Conservation (phyloP, 2,113 vertebrate species). For the Odocoileus virginianus region DNA sequence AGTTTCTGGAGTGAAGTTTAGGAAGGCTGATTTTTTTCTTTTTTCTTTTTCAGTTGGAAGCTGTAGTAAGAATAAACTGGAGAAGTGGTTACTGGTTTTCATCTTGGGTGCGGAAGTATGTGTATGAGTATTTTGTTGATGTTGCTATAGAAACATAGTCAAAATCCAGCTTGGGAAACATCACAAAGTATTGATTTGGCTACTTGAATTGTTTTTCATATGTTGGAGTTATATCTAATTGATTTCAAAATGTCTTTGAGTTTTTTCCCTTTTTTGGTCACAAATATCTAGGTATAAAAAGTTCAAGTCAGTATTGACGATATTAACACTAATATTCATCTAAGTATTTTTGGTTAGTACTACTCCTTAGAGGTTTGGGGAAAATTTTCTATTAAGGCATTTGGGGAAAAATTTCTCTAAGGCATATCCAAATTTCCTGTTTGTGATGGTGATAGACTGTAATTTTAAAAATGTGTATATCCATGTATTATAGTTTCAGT, state of each 20-base stretch:
- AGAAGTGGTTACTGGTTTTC: conserved; percentile 42
- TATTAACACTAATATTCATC: not conserved
- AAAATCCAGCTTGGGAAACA: not conserved
- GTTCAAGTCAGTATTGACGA: not conserved
- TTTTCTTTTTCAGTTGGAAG: not conserved
- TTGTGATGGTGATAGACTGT: not conserved
- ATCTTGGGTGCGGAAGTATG: conserved; percentile 32
- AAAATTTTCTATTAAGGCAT: not conserved
- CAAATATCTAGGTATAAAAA: not conserved
- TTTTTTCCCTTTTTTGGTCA: not conserved
- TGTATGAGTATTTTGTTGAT: conserved; percentile 8
- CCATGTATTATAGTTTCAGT: conserved; percentile 21
- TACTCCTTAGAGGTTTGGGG: not conserved
- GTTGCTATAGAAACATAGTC: conserved; percentile 43
- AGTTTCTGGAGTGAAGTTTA: conserved; percentile 30
- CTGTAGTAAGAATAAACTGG: conserved; percentile 13
- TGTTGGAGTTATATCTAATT: not conserved
- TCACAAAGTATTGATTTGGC: not conserved
- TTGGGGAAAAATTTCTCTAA: not conserved
- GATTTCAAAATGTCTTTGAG: conserved; percentile 2
- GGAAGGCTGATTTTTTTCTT: not conserved
- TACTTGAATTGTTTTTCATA: conserved; percentile 15
- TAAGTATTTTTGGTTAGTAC: not conserved
- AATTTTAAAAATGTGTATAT: not conserved
- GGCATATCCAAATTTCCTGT: conserved; percentile 1